Conservation (phyloP, 1,140 invertebrate species). For the Aphelinus atriplicis region DNA sequence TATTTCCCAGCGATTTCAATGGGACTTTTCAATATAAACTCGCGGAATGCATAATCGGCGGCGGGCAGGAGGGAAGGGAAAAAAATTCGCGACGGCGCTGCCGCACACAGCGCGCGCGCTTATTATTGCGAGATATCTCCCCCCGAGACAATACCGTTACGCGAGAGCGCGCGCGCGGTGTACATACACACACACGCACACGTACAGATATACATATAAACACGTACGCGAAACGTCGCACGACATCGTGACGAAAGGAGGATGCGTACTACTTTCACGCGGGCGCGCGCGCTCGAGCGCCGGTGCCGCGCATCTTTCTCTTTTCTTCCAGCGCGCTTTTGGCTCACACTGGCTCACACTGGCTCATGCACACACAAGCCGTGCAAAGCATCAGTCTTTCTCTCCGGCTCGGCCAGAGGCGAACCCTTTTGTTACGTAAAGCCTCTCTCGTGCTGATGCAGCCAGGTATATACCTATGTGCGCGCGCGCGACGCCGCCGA, state of each 20-base stretch:
- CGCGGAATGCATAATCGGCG: too few species aligned
- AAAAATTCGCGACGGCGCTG: not conserved
- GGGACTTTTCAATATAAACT: too few species aligned
- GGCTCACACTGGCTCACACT: too few species aligned
- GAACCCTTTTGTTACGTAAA: slow-evolving; percentile 17
- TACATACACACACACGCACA: too few species aligned
- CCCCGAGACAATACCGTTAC: slow-evolving; percentile 45
- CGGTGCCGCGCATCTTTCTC: not conserved
- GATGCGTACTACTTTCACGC: slow-evolving; percentile 52
- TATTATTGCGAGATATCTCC: not conserved
- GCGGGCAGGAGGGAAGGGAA: too few species aligned
- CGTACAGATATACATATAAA: too few species aligned
- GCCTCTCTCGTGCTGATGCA: not conserved
- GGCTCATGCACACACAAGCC: not conserved
- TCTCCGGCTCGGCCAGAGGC: not conserved
- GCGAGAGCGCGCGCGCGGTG: slow-evolving; percentile 19
- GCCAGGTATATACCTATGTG: not conserved
- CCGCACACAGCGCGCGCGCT: not conserved
- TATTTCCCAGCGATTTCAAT: too few species aligned
- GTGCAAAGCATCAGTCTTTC: not conserved
- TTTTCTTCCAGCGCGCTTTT: not conserved
- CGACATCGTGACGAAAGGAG: slow-evolving; percentile 46
- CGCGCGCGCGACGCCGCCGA: not conserved
- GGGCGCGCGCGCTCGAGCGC: not conserved
- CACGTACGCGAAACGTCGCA: not conserved